Base-by-base conservation (phyloP, 2,797 vertebrate species). In the Esox lucius region DNA sequence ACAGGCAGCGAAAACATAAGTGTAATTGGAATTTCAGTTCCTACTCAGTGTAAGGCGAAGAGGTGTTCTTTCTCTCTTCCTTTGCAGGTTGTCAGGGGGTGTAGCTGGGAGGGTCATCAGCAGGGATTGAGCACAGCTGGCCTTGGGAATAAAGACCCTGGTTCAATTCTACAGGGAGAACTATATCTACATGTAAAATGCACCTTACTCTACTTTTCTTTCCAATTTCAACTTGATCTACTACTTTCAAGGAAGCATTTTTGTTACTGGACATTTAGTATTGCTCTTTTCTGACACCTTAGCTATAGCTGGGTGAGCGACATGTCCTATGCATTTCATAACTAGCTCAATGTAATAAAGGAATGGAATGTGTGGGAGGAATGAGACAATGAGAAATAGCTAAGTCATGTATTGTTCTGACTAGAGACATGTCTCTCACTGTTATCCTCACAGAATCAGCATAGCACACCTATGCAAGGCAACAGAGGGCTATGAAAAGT, bases 11-110 rank as follows among this genome's bases (percentile, higher is more conserved):
- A 35, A 42, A 68, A 68, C 66, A 22, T 11, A 68, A 16, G 62
- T 65, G 24, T 31, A 65, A 65, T 66, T 66, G 64, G 31, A 59
- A 59, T 59, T 59, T n/a, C 56, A 24, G 19, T 22, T 59, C 56
- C 56, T 56, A 59, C n/a, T 59, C 56, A 59, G 35, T 39, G 35
- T 39, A 56, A 56, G 53, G 53, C 4, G 19, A 39, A 31, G 64
- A 33, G 64, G 64, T 33, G 64, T 31, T 24, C 53, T 56, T 56
- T 56, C 56, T 46, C 39, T 7, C 9, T 42, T 42, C 9, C 12
- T 46, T 46, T 46, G 42, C 42, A 46, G 42, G 42, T 6, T 13
- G 42, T 46, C 12, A 5, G 9, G 46, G 42, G 42, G 42, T 11
- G 42, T 42, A 42, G 9, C 42, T 46, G 12, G 42, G 9, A 13